These are phyloP conservation scores for Nixonia krombeini DNA, from an alignment of 1,140 invertebrate genomes.

Conservation along the genomic window DNA sequence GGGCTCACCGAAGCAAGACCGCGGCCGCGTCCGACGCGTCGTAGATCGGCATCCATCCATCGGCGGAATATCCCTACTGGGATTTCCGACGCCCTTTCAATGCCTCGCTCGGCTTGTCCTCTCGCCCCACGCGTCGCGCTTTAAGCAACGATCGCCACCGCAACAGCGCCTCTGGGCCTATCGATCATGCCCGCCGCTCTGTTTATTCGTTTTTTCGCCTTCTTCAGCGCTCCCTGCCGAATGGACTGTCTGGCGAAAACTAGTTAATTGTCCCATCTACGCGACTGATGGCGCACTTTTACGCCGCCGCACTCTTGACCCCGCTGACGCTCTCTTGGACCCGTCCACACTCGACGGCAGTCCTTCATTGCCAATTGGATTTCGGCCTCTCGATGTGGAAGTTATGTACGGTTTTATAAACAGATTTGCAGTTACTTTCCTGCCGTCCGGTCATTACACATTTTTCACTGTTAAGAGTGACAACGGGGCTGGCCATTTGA, in stretches of 20 bases:
- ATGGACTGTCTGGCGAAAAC: too few species aligned
- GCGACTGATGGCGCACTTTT: slow-evolving; percentile 21
- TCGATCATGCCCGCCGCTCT: slow-evolving; percentile 51
- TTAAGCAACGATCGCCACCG: slow-evolving; percentile 45
- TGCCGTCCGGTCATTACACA: too few species aligned
- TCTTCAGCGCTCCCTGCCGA: slow-evolving; percentile 3
- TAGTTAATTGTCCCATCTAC: slow-evolving; percentile 25
- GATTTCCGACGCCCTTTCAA: slow-evolving; percentile 56
- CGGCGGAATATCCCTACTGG: slow-evolving; percentile 54
- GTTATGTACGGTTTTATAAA: too few species aligned
- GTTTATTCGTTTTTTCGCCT: slow-evolving; percentile 26
- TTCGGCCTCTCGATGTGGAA: too few species aligned
- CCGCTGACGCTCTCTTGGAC: too few species aligned
- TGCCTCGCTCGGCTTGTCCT: slow-evolving; percentile 45
- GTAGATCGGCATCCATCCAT: slow-evolving; percentile 47
- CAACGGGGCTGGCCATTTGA: too few species aligned
- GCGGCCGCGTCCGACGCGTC: slow-evolving; percentile 45
- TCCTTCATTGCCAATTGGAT: too few species aligned
- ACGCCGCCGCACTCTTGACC: too few species aligned
- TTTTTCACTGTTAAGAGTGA: too few species aligned
- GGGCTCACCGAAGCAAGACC: slow-evolving; percentile 67
- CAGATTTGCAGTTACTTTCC: too few species aligned
- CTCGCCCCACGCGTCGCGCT: slow-evolving; percentile 37
- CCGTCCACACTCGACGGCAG: too few species aligned
- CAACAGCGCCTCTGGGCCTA: slow-evolving; percentile 39